phyloP scores from a whole-genome alignment of 2,888 invertebrate species.

The Pristionchus exspectatus region DNA sequence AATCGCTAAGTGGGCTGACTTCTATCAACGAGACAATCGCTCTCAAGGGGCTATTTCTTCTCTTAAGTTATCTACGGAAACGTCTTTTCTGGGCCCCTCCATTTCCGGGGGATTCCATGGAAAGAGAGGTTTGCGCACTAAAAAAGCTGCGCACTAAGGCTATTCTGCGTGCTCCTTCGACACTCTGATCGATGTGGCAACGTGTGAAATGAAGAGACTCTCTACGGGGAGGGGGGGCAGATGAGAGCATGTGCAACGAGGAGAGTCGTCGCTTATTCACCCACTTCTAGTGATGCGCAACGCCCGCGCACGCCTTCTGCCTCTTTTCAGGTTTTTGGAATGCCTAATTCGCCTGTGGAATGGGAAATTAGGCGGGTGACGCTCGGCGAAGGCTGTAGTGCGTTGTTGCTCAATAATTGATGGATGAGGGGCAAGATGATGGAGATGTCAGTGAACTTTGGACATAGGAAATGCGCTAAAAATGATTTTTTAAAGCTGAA shows the following conservation, averaged over 20 bases:
- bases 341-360: background rate
- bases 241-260: background rate
- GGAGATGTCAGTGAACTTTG: constrained; percentile 14
- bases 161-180: too few species aligned
- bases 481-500: background rate
- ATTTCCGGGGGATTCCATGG: background rate
- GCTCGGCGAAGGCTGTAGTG: background rate
- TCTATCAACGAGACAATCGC: background rate
- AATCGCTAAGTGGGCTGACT: background rate
- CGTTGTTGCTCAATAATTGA: constrained; percentile 12
- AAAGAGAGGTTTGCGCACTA: too few species aligned
- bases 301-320: background rate
- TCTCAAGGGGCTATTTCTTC: background rate
- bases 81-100: background rate
- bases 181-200: too few species aligned
- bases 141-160: too few species aligned
- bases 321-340: constrained; percentile 22
- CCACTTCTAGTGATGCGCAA: background rate
- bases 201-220: too few species aligned
- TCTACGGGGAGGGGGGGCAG: too few species aligned
- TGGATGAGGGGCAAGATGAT: background rate
- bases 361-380: constrained; percentile 3
- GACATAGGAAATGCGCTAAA: background rate
- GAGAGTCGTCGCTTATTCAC: background rate
- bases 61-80: background rate